Conservation (phyloP, 2,888 invertebrate genomes). For the Escarpia spicata region DNA sequence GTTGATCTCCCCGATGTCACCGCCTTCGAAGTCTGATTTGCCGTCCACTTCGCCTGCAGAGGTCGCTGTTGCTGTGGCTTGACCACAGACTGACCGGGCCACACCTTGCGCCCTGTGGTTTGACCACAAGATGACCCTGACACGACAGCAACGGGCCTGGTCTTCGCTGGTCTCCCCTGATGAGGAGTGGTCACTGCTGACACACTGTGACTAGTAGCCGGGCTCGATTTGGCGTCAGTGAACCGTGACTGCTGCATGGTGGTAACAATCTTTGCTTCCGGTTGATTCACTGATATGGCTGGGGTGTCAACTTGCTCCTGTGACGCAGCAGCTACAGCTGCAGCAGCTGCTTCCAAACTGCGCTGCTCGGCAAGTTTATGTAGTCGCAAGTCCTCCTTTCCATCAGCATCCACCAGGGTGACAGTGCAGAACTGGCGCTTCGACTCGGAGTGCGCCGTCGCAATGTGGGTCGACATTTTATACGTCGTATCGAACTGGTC, state of each 20-base stretch:
- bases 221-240: neutral
- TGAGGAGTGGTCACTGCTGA: neutral
- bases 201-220: neutral
- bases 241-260: neutral
- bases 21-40: too few relatives aligned
- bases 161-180: neutral
- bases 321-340: neutral
- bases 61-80: neutral
- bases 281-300: neutral
- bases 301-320: neutral
- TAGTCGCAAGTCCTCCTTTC: neutral
- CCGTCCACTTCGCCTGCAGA: too few relatives aligned
- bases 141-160: neutral
- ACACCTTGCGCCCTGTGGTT: neutral
- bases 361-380: neutral
- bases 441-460: constrained; percentile 13
- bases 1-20: neutral
- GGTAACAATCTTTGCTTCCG: neutral
- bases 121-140: neutral
- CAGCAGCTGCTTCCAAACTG: neutral
- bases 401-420: constrained; percentile 20
- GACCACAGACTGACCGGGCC: neutral
- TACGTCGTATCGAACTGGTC: constrained; percentile 23
- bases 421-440: constrained; percentile 26
- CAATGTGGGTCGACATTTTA: constrained; percentile 25